phyloP scores from a whole-genome alignment of 2,888 invertebrate species.

The Rapana venosa region DNA sequence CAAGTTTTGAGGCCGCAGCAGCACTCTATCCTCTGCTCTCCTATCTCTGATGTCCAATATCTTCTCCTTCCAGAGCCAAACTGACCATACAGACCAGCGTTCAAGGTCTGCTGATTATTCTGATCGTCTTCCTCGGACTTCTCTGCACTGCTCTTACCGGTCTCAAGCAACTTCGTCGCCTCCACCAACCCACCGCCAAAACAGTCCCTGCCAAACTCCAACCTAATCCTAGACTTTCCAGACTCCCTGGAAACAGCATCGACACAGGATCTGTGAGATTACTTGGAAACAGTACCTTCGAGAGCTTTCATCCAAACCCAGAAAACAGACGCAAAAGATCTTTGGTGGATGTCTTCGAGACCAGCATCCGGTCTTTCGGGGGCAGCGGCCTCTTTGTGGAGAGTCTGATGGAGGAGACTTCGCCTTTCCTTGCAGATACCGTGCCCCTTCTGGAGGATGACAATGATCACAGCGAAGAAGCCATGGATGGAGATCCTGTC shows the following conservation, averaged over 20 bases:
- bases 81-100: background rate
- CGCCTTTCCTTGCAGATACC: background rate
- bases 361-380: background rate
- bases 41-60: too few relatives aligned
- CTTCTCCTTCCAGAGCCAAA: background rate
- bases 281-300: background rate
- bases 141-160: background rate
- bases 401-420: background rate
- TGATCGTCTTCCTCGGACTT: background rate
- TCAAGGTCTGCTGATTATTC: background rate
- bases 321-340: background rate
- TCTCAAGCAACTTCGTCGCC: background rate
- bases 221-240: background rate
- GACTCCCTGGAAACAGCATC: background rate
- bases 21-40: too few relatives aligned
- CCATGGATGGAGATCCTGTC: background rate
- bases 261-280: background rate
- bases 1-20: too few relatives aligned
- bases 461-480: background rate
- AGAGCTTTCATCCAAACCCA: background rate
- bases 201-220: background rate
- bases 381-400: background rate
- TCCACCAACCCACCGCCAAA: background rate
- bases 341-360: background rate
- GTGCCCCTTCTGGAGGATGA: background rate